Conservation (phyloP, 2,888 invertebrate genomes). For the Cephalotes varians region DNA sequence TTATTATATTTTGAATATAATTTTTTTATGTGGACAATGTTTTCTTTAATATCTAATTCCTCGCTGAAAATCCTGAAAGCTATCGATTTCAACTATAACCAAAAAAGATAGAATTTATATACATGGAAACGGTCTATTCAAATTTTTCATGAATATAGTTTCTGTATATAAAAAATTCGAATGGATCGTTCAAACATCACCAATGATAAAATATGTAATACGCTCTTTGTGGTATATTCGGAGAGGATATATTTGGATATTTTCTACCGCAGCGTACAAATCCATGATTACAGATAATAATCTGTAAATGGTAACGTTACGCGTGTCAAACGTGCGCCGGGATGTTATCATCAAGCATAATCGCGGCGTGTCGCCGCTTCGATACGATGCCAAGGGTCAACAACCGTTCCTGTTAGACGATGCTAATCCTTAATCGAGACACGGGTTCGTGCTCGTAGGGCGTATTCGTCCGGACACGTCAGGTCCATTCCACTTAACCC, state of each 20-base stretch:
- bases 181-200: neutral
- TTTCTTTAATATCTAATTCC: neutral
- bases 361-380: neutral
- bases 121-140: too few species aligned
- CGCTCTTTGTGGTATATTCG: neutral
- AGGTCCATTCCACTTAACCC: constrained; percentile 43
- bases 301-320: constrained; percentile 1
- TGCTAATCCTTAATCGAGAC: constrained; percentile 46
- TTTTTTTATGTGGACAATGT: neutral
- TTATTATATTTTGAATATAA: too few species aligned
- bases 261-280: neutral
- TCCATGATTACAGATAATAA: neutral
- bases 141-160: too few species aligned
- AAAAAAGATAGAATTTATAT: neutral
- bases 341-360: constrained; percentile 7
- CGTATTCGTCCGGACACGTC: constrained; percentile 39
- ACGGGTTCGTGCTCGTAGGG: constrained; percentile 39
- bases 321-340: neutral
- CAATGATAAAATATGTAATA: neutral
- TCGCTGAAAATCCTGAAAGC: neutral
- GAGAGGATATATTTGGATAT: neutral
- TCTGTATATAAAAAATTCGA: neutral
- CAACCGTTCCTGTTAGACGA: constrained; percentile 31
- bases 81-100: neutral
- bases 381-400: constrained; percentile 29